Conservation (phyloP, 2,797 vertebrate genomes). For the Neoniphon sammara region DNA sequence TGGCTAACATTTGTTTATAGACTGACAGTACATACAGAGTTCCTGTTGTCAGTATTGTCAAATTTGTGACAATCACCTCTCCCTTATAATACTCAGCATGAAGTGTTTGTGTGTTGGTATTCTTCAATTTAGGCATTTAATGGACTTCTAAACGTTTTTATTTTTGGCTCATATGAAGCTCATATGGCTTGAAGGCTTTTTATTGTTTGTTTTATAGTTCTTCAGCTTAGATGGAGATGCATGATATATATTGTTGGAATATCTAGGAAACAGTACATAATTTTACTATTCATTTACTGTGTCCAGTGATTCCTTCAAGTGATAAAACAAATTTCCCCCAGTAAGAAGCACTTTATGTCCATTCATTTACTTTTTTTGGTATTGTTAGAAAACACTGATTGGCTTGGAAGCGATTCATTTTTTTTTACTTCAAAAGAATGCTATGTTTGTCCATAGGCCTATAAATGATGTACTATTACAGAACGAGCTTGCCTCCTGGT, state of each 20-base stretch:
- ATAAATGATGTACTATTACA: background rate
- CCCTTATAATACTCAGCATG: constrained; percentile 1
- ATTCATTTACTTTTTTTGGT: background rate
- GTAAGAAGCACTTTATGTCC: background rate
- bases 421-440: constrained; percentile 23
- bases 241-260: background rate
- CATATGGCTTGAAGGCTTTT: no score
- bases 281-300: background rate
- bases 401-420: background rate
- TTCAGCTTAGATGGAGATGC: background rate
- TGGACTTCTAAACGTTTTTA: background rate
- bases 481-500: background rate
- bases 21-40: no score
- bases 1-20: constrained; percentile 20
- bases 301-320: background rate
- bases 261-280: background rate
- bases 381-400: constrained; percentile 2
- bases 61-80: background rate
- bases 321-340: background rate
- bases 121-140: no score
- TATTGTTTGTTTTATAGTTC: background rate
- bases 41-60: background rate
- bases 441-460: background rate
- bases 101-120: background rate
- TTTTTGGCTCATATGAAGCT: background rate